A percentile compares a stretch with the other conserved stretches of the same genome.
These are phyloP conservation scores for Diorhabda elongata DNA, from an alignment of 1,140 invertebrate genomes.

Conservation along the genomic window DNA sequence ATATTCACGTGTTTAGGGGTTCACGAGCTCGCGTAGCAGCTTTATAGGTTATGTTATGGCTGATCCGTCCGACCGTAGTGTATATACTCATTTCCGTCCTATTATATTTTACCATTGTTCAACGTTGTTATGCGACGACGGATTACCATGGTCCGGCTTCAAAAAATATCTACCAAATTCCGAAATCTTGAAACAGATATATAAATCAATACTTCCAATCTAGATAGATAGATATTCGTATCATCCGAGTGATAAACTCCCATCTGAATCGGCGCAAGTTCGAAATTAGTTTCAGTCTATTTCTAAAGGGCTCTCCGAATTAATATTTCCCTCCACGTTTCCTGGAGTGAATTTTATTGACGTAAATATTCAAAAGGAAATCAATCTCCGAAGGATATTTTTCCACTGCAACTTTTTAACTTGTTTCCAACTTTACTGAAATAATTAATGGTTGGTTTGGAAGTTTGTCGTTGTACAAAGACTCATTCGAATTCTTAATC, in stretches of 20 bases:
- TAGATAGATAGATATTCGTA: background rate
- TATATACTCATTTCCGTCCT: slow-evolving; percentile 19
- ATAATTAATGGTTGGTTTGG: background rate
- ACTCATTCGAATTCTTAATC: background rate
- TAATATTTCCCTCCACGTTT: background rate
- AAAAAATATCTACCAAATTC: too few relatives aligned
- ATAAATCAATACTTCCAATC: background rate
- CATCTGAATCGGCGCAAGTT: background rate
- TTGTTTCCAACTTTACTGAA: background rate
- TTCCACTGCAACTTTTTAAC: slow-evolving; percentile 2
- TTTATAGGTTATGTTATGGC: slow-evolving; percentile 3
- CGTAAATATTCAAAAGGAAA: slow-evolving; percentile 1
- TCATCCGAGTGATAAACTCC: background rate
- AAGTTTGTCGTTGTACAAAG: background rate
- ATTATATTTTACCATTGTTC: slow-evolving; percentile 19
- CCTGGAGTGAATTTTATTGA: background rate
- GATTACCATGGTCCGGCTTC: too few relatives aligned
- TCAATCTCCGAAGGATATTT: background rate
- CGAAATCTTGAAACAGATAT: too few relatives aligned
- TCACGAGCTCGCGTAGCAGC: background rate
- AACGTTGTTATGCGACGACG: background rate
- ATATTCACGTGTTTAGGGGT: slow-evolving; percentile 12
- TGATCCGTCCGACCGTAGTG: slow-evolving; percentile 5
- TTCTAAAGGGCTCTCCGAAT: background rate
- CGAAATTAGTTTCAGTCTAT: background rate